A percentile compares a stretch with the other conserved stretches of the same genome.
Conservation (phyloP, 2,888 invertebrate species). For the Coelinius sp. region DNA sequence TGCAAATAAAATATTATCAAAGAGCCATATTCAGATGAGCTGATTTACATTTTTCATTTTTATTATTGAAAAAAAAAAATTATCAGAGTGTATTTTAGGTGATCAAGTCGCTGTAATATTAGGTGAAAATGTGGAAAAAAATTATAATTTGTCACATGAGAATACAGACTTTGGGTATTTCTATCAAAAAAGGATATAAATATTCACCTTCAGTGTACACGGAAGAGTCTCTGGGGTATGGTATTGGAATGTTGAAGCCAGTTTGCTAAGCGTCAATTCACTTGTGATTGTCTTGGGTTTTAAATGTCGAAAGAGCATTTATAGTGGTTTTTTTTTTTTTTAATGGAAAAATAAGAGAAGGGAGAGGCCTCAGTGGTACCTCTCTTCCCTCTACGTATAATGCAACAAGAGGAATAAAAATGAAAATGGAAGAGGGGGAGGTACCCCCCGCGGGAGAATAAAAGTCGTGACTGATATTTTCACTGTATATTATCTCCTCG, state of each 20-base stretch:
- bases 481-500: neutral
- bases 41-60: no score
- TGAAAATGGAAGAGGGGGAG: conserved; percentile 3
- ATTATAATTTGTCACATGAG: neutral
- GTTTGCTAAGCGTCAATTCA: conserved; percentile 24
- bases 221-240: conserved; percentile 28
- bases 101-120: no score
- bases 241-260: conserved; percentile 30
- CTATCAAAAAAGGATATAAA: neutral
- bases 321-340: conserved; percentile 18
- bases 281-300: conserved; percentile 21
- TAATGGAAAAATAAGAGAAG: conserved; percentile 35
- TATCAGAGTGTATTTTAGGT: no score
- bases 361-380: conserved; percentile 24
- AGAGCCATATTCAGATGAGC: no score
- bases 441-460: conserved; percentile 30
- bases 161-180: neutral
- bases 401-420: neutral
- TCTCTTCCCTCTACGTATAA: conserved; percentile 1
- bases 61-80: no score
- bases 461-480: conserved; percentile 37
- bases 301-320: conserved; percentile 42
- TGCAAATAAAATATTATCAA: neutral
- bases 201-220: neutral
- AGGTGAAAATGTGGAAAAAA: no score